Evolutionary conservation across 2,888 invertebrate genomes (phyloP).

Genomic region (Conomelus anceps): DNA sequence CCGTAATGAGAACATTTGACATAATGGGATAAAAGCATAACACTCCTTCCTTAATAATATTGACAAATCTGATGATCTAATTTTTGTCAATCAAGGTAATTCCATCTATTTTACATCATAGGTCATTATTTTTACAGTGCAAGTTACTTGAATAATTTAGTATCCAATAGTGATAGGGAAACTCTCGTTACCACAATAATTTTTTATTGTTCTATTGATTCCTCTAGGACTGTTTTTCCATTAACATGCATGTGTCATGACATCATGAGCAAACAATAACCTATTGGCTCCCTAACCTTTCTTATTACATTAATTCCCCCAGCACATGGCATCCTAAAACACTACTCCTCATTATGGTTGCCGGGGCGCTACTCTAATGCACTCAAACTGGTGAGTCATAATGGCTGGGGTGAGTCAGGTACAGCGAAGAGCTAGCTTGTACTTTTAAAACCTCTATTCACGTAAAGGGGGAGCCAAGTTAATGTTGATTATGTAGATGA

Average conservation of each 20-base stretch:
- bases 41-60: too few relatives aligned
- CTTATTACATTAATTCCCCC: background rate
- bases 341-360: background rate
- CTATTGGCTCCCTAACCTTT: background rate
- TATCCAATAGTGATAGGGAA: too few relatives aligned
- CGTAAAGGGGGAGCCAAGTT: background rate
- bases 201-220: too few relatives aligned
- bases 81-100: too few relatives aligned
- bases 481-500: background rate
- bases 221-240: background rate
- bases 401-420: background rate
- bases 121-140: too few relatives aligned
- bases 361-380: background rate
- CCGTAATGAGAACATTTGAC: too few relatives aligned
- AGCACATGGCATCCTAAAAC: background rate
- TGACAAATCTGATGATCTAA: too few relatives aligned
- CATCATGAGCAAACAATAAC: background rate
- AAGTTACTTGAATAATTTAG: too few relatives aligned
- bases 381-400: background rate
- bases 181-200: too few relatives aligned
- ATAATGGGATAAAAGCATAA: too few relatives aligned
- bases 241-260: background rate
- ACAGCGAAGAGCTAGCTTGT: background rate
- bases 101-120: too few relatives aligned
- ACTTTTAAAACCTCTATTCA: background rate